Evolutionary conservation across 2,113 vertebrate species (phyloP).

Genomic region (Dromas ardeola): DNA sequence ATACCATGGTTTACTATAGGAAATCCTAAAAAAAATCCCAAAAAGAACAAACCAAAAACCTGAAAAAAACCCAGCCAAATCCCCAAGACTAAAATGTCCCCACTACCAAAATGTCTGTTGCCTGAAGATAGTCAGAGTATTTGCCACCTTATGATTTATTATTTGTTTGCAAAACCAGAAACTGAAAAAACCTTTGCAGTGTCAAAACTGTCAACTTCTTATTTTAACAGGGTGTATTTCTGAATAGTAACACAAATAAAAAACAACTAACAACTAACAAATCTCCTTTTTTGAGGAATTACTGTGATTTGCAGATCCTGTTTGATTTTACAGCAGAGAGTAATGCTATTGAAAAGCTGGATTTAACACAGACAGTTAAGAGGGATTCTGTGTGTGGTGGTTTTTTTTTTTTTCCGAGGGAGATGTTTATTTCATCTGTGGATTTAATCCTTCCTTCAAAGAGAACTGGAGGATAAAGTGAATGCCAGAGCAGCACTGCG

Average conservation of each 20-base stretch:
- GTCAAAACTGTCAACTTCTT: neutral
- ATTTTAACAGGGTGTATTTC: neutral
- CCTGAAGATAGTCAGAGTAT: neutral
- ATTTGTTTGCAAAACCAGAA: neutral
- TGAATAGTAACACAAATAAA: neutral
- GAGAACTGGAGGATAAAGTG: neutral
- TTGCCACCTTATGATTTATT: neutral
- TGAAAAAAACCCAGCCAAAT: neutral
- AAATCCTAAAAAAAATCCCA: neutral
- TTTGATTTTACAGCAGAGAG: constrained; percentile 8
- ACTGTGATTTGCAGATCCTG: neutral
- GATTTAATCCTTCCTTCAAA: constrained; percentile 52
- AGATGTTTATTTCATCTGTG: constrained; percentile 7
- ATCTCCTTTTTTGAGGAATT: neutral
- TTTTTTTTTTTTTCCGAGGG: neutral
- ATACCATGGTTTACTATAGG: neutral
- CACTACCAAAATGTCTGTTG: neutral
- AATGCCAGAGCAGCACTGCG: neutral
- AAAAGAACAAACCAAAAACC: neutral
- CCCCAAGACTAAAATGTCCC: neutral
- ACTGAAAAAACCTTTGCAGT: neutral
- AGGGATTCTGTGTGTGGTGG: neutral
- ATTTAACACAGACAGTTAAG: constrained; percentile 7
- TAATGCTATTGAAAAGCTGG: neutral
- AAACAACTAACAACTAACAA: neutral